Conservation (phyloP, 2,888 invertebrate species). For the Eristalinus sepulchralis region DNA sequence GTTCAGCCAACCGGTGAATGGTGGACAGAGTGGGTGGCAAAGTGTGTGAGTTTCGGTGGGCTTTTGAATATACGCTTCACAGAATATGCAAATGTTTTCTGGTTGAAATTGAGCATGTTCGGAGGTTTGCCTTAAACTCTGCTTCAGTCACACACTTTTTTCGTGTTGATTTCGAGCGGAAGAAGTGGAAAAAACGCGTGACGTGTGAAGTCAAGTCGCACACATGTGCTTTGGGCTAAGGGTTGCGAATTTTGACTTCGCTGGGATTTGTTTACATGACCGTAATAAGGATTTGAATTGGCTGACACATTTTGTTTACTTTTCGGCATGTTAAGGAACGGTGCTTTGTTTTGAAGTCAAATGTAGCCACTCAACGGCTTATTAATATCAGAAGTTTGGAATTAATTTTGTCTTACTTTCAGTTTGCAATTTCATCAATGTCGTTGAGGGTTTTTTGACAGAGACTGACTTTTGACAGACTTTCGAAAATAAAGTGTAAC, state of each 20-base stretch:
- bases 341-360: too few species aligned
- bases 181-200: slow-evolving; percentile 46
- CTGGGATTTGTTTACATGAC: slow-evolving; percentile 39
- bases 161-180: slow-evolving; percentile 9
- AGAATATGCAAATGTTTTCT: slow-evolving; percentile 65
- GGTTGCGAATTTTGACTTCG: slow-evolving; percentile 32
- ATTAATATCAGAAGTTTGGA: too few species aligned
- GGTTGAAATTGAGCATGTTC: slow-evolving; percentile 45
- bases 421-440: too few species aligned
- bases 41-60: slow-evolving; percentile 32
- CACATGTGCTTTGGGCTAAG: slow-evolving; percentile 30
- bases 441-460: too few species aligned
- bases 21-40: background rate
- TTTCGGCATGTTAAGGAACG: background rate
- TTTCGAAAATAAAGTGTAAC: too few species aligned
- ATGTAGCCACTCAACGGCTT: too few species aligned
- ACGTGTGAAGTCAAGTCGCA: slow-evolving; percentile 46
- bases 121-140: slow-evolving; percentile 18
- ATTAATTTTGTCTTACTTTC: too few species aligned
- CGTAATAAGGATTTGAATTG: background rate
- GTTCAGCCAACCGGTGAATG: slow-evolving; percentile 10
- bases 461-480: too few species aligned
- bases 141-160: background rate
- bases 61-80: slow-evolving; percentile 28
- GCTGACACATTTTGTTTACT: background rate